Conservation (phyloP, 2,888 invertebrate species). For the Troilus luridus region DNA sequence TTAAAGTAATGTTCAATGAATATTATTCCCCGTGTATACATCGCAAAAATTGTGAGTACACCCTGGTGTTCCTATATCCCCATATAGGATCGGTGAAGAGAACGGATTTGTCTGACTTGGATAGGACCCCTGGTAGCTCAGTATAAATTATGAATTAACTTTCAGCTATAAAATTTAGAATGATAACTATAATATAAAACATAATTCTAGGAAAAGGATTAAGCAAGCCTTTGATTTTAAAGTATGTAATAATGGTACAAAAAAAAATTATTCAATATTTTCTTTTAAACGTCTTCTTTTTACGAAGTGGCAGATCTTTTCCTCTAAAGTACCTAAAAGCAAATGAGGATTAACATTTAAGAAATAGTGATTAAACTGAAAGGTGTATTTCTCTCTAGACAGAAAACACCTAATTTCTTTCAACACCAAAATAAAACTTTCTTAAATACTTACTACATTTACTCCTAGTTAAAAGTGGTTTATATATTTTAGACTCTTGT, state of each 20-base stretch:
- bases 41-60: too few species aligned
- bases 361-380: not conserved
- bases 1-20: too few species aligned
- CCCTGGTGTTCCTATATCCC: too few species aligned
- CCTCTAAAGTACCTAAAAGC: slow-evolving; percentile 83
- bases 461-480: slow-evolving; percentile 80
- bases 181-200: not conserved
- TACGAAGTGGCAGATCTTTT: slow-evolving; percentile 81
- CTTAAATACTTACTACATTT: slow-evolving; percentile 80
- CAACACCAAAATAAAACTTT: not conserved
- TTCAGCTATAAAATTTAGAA: not conserved
- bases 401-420: not conserved
- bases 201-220: not conserved
- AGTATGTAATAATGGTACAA: not conserved
- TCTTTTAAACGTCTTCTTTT: slow-evolving; percentile 72
- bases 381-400: too few species aligned
- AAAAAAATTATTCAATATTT: slow-evolving; percentile 5
- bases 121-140: too few species aligned
- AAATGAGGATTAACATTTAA: not conserved
- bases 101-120: too few species aligned
- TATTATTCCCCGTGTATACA: too few species aligned
- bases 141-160: too few species aligned
- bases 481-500: slow-evolving; percentile 79
- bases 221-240: not conserved
- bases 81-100: too few species aligned